Percentiles rank a stretch among this genome's conserved stretches.
Conservation (phyloP, 2,888 invertebrate genomes). For the Helobdella robusta region DNA sequence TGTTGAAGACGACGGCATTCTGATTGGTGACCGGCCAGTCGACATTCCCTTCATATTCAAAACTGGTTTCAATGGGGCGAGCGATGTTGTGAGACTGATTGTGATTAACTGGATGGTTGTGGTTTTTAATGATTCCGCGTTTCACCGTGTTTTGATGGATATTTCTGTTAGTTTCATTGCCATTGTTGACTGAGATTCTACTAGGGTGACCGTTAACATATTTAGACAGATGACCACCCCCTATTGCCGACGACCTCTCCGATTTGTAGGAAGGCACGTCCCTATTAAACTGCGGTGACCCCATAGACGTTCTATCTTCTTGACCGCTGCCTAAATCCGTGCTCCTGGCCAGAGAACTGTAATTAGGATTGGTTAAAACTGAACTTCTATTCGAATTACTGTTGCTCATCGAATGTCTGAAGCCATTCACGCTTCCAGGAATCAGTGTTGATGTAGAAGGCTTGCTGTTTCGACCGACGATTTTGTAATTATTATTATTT, state of each 20-base stretch:
- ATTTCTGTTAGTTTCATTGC: too few relatives aligned
- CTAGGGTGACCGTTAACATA: not conserved
- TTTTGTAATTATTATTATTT: too few relatives aligned
- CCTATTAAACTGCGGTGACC: not conserved
- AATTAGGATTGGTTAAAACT: not conserved
- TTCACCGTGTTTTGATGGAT: too few relatives aligned
- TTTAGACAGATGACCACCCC: conserved; percentile 5
- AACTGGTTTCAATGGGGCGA: too few relatives aligned
- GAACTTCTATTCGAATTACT: not conserved
- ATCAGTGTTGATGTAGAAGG: not conserved
- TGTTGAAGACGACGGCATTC: too few relatives aligned
- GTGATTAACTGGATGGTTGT: not conserved
- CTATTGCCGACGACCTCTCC: conserved; percentile 1
- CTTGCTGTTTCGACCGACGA: not conserved
- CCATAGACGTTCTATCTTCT: not conserved
- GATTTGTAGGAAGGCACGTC: not conserved
- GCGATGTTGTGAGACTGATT: too few relatives aligned
- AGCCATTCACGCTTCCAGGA: not conserved
- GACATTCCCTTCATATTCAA: too few relatives aligned
- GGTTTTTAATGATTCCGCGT: not conserved
- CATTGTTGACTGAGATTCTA: not conserved
- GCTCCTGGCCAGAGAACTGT: conserved; percentile 15
- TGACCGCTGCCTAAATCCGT: not conserved
- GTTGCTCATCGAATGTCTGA: too few relatives aligned
- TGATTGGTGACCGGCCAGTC: too few relatives aligned